Conservation (phyloP, 1,140 invertebrate genomes). For the Sycophaga agraensis region DNA sequence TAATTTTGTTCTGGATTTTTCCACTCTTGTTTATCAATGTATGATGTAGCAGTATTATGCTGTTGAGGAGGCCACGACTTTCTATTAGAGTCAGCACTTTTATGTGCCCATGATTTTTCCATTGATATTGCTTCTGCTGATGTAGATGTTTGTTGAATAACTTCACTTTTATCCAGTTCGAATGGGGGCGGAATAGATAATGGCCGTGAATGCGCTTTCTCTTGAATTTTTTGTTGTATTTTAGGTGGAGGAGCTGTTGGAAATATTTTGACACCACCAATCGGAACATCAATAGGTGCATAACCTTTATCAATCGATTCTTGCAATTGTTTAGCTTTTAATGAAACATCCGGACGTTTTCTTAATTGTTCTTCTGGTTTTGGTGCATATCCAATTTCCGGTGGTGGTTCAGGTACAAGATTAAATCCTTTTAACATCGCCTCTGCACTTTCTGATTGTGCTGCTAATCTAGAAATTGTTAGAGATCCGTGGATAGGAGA, state of each 20-base stretch:
- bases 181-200: conserved; percentile 49
- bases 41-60: conserved; percentile 32
- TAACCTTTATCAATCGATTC: conserved; percentile 61
- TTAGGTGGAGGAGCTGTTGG: conserved; percentile 48
- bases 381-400: conserved; percentile 69
- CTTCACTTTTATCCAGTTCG: conserved; percentile 35
- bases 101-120: conserved; percentile 67
- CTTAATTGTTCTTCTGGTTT: conserved; percentile 55
- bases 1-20: conserved; percentile 43
- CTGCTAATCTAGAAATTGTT: conserved; percentile 47
- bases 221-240: conserved; percentile 36
- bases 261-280: conserved; percentile 66
- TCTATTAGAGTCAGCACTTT: conserved; percentile 53
- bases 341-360: conserved; percentile 61
- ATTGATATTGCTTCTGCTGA: conserved; percentile 61
- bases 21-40: conserved; percentile 44
- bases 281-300: conserved; percentile 63
- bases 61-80: conserved; percentile 58
- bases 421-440: conserved; percentile 58
- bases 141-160: conserved; percentile 32
- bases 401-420: conserved; percentile 69
- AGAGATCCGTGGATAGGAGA: conserved; percentile 46
- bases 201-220: conserved; percentile 24
- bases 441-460: conserved; percentile 50
- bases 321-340: conserved; percentile 66